These are phyloP conservation scores for Berghia stephanieae DNA, from an alignment of 1,140 invertebrate species.

Conservation along the genomic window DNA sequence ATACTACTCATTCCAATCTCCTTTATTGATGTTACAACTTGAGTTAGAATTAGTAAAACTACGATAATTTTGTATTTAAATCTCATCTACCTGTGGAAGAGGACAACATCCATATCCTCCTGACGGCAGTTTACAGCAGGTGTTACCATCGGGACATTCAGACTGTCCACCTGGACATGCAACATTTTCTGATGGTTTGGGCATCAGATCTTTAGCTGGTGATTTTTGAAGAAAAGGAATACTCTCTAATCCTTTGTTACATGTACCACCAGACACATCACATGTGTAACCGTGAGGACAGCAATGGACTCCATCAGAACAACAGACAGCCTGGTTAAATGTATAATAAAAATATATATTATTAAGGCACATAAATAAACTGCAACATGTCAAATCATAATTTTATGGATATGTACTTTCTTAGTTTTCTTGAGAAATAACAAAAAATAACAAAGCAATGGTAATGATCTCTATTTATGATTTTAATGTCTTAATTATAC, in stretches of 20 bases:
- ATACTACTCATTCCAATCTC: no score
- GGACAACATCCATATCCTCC: constrained; percentile 67
- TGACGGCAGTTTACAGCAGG: constrained; percentile 63
- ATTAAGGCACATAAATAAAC: no score
- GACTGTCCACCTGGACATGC: constrained; percentile 46
- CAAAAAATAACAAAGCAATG: no score
- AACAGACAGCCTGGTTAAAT: constrained; percentile 55
- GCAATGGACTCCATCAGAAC: constrained; percentile 56
- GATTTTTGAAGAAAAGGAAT: constrained; percentile 41
- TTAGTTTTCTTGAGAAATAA: no score
- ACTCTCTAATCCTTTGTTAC: constrained; percentile 24
- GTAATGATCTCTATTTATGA: no score
- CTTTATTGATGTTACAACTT: no score
- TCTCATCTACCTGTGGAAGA: constrained; percentile 46
- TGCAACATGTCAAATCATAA: no score
- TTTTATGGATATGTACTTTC: no score
- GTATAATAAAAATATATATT: not conserved
- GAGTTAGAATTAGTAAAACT: no score
- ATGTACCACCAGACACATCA: constrained; percentile 32
- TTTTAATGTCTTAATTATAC: no score
- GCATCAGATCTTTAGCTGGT: constrained; percentile 20
- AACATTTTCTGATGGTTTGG: constrained; percentile 12
- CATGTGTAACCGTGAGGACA: constrained; percentile 49
- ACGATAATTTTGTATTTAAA: no score
- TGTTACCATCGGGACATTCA: constrained; percentile 62